These are phyloP conservation scores for Gallinago nigripennis DNA, from an alignment of 2,797 vertebrate genomes.

Conservation along the genomic window DNA sequence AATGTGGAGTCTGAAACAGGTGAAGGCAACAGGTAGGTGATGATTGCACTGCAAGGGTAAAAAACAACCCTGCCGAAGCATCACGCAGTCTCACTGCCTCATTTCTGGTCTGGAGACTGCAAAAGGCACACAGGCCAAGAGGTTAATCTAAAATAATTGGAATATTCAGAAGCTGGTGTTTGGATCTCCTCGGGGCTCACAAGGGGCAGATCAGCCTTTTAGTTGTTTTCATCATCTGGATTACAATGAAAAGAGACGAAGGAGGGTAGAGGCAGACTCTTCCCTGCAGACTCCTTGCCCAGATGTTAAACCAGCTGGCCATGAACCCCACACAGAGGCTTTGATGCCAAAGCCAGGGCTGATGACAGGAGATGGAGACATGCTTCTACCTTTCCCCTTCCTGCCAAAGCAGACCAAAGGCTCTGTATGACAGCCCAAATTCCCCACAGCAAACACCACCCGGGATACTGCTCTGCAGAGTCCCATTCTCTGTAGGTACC, in stretches of 20 bases:
- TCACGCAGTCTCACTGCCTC: not conserved
- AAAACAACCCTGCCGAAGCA: not conserved
- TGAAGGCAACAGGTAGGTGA: not conserved
- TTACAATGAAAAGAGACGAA: slow-evolving; percentile 43
- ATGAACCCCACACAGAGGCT: not conserved
- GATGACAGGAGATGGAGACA: not conserved
- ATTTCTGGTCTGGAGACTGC: not conserved
- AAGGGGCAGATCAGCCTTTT: not conserved
- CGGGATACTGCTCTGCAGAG: not conserved
- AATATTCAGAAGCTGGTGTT: slow-evolving; percentile 9
- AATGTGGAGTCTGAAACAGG: not conserved
- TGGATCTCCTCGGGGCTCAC: not conserved
- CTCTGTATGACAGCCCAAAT: not conserved
- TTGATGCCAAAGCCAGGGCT: not conserved
- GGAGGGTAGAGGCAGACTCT: not conserved
- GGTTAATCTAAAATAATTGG: slow-evolving; percentile 26
- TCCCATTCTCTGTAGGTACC: not conserved
- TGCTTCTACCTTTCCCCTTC: not conserved
- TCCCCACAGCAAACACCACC: not conserved
- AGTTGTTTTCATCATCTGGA: slow-evolving; percentile 15
- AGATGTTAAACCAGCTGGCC: slow-evolving; percentile 25
- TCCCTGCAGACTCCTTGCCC: slow-evolving; percentile 1
- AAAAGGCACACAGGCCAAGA: not conserved
- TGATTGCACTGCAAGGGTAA: not conserved
- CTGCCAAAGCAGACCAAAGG: not conserved